Conservation (phyloP, 2,797 vertebrate genomes). For the Threskiornis aethiopicus region DNA sequence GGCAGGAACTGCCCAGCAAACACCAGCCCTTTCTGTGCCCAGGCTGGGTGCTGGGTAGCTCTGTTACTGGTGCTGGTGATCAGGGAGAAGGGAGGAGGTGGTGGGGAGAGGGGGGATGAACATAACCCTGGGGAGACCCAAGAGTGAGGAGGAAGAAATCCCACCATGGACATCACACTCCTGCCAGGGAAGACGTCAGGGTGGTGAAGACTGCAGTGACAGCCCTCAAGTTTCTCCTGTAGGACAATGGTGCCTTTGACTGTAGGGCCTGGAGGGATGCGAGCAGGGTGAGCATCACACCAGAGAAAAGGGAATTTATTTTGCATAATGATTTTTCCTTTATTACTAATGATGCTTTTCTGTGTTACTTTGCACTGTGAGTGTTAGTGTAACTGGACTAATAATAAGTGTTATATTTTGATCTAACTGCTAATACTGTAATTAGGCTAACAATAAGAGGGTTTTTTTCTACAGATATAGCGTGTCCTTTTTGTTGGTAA, state of each 20-base stretch:
- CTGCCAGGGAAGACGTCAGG: background rate
- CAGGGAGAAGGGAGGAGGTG: fast-evolving
- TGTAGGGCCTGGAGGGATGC: background rate
- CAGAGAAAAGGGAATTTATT: background rate
- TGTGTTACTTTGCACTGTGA: background rate
- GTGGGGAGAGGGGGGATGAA: fast-evolving
- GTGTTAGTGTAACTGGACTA: background rate
- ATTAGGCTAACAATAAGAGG: background rate
- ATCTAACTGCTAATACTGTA: background rate
- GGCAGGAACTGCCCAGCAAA: background rate
- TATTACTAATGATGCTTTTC: background rate
- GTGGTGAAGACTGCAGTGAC: background rate
- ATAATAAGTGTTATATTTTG: background rate
- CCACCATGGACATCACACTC: background rate
- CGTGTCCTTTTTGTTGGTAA: background rate
- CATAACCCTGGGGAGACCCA: fast-evolving
- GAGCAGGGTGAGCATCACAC: background rate
- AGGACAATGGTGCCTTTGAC: background rate
- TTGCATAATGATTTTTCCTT: background rate
- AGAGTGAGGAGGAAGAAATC: background rate
- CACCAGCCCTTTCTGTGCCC: background rate
- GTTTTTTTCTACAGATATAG: background rate
- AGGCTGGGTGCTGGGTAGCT: background rate
- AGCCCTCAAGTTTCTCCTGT: background rate
- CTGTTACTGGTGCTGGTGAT: background rate